Evolutionary conservation across 2,113 vertebrate species (phyloP).

Genomic region (Otocyon megalotis): DNA sequence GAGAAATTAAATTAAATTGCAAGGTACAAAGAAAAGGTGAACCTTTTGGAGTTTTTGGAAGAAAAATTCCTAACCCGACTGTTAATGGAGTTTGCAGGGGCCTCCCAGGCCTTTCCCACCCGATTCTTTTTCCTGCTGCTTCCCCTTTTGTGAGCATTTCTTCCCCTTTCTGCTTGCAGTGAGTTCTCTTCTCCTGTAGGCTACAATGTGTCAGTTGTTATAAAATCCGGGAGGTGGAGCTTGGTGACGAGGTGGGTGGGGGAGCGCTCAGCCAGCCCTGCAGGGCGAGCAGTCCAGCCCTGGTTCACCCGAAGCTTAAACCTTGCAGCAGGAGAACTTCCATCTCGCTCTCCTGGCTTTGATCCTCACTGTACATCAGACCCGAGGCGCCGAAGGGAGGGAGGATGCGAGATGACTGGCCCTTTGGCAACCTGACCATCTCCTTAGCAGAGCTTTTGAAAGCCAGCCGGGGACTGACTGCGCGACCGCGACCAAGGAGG

Average conservation of each 20-base stretch:
- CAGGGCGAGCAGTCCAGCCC: slow-evolving; percentile 82
- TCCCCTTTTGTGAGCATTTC: slow-evolving; percentile 66
- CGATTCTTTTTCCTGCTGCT: slow-evolving; percentile 17
- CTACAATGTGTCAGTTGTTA: slow-evolving; percentile 85
- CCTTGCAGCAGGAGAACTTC: slow-evolving; percentile 62
- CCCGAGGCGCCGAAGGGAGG: slow-evolving; percentile 69
- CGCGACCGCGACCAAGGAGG: slow-evolving; percentile 81
- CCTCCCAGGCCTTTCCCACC: slow-evolving; percentile 21
- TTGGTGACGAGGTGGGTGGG: slow-evolving; percentile 78
- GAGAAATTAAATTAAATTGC: slow-evolving; percentile 52
- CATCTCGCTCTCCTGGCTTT: slow-evolving; percentile 33
- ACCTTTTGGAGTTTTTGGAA: slow-evolving; percentile 4
- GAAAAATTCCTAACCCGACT: background rate
- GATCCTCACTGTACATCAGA: slow-evolving; percentile 59
- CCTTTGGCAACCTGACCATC: slow-evolving; percentile 82
- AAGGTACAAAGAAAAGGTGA: background rate
- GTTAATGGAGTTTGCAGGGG: slow-evolving; percentile 6
- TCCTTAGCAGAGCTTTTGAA: slow-evolving; percentile 76
- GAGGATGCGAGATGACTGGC: slow-evolving; percentile 77
- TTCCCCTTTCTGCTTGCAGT: slow-evolving; percentile 74
- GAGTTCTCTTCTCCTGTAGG: slow-evolving; percentile 80
- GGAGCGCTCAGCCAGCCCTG: slow-evolving; percentile 86
- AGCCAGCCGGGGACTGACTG: slow-evolving; percentile 77
- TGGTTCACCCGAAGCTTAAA: slow-evolving; percentile 48
- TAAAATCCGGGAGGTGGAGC: slow-evolving; percentile 88